Percentiles rank a stretch among this genome's conserved stretches.
phyloP scores from a whole-genome alignment of 2,797 vertebrate genomes.

The Acanthopagrus latus region DNA sequence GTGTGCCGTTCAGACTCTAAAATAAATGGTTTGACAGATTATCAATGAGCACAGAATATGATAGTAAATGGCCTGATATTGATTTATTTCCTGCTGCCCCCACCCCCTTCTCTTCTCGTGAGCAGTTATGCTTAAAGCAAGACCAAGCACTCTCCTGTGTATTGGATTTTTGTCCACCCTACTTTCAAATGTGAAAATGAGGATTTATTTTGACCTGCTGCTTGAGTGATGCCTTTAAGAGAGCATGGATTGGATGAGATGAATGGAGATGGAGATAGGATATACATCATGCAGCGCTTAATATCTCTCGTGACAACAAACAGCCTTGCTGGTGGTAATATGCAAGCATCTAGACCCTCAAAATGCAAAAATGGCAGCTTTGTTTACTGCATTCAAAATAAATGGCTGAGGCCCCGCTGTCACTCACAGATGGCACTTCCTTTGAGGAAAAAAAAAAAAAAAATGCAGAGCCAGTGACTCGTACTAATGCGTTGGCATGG shows the following conservation, averaged over 20 bases:
- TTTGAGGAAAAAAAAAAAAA: conserved; percentile 59
- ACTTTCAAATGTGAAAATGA: conserved; percentile 78
- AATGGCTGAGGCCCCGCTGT: conserved; percentile 80
- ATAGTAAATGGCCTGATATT: conserved; percentile 82
- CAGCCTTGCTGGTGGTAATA: conserved; percentile 67
- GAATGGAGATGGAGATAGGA: conserved; percentile 65
- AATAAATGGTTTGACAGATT: conserved; percentile 82
- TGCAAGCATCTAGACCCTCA: conserved; percentile 51
- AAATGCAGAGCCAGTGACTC: conserved; percentile 72
- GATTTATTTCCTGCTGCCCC: conserved; percentile 74
- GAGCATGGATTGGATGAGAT: conserved; percentile 60
- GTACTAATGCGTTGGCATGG: conserved; percentile 79
- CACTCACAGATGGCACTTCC: conserved; percentile 85
- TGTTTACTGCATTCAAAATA: conserved; percentile 80
- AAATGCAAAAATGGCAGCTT: conserved; percentile 77
- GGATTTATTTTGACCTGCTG: conserved; percentile 73
- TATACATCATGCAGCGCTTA: conserved; percentile 69
- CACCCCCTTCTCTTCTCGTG: conserved; percentile 43
- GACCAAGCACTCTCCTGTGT: conserved; percentile 72
- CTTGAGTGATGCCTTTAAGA: conserved; percentile 66
- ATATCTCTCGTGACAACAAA: conserved; percentile 72
- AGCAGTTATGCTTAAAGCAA: conserved; percentile 77
- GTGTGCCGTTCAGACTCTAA: conserved; percentile 64
- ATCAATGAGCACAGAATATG: conserved; percentile 82
- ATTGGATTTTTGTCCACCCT: conserved; percentile 74